phyloP scores from a whole-genome alignment of 2,113 vertebrate genomes.

The Melanerpes formicivorus region DNA sequence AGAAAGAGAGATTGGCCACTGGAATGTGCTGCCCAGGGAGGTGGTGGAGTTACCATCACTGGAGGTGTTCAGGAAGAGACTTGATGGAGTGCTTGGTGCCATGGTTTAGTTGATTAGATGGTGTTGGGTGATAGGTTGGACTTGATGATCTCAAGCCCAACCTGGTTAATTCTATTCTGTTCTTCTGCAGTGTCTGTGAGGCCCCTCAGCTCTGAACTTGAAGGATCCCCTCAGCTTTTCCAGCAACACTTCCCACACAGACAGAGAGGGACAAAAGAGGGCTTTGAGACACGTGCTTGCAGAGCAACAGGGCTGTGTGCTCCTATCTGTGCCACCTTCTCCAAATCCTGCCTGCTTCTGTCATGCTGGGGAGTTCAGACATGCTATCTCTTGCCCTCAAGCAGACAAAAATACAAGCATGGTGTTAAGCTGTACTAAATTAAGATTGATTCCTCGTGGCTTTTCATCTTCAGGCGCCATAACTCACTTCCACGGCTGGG shows the following conservation, averaged over 20 bases:
- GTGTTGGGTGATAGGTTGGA: too few relatives aligned
- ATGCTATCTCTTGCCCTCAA: neutral
- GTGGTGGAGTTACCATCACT: too few relatives aligned
- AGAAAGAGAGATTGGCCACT: too few relatives aligned
- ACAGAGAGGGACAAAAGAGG: constrained; percentile 13
- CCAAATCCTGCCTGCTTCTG: neutral
- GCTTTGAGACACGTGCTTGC: neutral
- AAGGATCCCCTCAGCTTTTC: neutral
- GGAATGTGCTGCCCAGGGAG: too few relatives aligned
- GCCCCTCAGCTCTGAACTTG: neutral
- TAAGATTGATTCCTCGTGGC: neutral
- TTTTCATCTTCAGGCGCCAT: neutral
- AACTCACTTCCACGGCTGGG: neutral
- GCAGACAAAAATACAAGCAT: neutral
- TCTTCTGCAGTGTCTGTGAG: neutral
- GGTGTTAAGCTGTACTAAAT: neutral
- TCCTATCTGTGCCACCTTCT: neutral
- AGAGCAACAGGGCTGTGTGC: neutral
- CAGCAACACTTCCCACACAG: constrained; percentile 63
- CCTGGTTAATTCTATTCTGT: too few relatives aligned
- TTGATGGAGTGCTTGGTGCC: too few relatives aligned
- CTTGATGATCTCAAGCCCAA: too few relatives aligned
- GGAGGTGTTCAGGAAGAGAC: too few relatives aligned
- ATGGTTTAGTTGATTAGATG: too few relatives aligned
- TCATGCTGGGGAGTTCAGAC: neutral